Evolutionary conservation across 2,113 vertebrate genomes (phyloP).

Genomic region (Oriolus oriolus): DNA sequence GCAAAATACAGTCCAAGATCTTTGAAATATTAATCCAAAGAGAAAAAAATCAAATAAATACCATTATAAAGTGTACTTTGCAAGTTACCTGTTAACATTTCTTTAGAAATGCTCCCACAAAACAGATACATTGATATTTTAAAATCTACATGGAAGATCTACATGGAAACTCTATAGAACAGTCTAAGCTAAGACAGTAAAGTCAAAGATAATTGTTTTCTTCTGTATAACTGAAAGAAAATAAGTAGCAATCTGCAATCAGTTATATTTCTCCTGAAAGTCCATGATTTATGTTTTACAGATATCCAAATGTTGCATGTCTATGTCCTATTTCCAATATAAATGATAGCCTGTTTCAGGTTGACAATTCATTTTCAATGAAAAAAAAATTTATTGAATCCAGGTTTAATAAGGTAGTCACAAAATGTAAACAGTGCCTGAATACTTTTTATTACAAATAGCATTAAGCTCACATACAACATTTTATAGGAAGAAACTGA

Average conservation of each 20-base stretch:
- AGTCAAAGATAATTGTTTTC: not conserved
- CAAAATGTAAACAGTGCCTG: not conserved
- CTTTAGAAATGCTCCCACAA: not conserved
- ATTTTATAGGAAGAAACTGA: not conserved
- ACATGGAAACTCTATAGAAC: not conserved
- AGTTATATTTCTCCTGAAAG: not conserved
- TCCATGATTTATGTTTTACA: not conserved
- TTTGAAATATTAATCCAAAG: not conserved
- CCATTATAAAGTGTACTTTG: not conserved
- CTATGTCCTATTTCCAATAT: not conserved
- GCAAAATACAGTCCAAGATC: not conserved
- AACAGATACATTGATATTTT: not conserved
- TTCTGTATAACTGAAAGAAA: not conserved
- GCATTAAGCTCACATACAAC: not conserved
- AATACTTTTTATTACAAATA: not conserved
- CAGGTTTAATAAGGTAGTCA: not conserved
- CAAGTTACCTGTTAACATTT: not conserved
- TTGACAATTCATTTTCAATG: not conserved
- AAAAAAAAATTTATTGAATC: not conserved
- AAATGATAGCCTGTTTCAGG: not conserved
- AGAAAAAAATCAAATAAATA: not conserved
- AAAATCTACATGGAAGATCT: not conserved
- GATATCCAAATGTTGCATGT: not conserved
- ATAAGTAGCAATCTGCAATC: not conserved
- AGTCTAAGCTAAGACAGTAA: not conserved